Evolutionary conservation across 2,113 vertebrate species (phyloP), one percentile per base, ranked within the genome.

Genomic region (Lates calcarifer): DNA sequence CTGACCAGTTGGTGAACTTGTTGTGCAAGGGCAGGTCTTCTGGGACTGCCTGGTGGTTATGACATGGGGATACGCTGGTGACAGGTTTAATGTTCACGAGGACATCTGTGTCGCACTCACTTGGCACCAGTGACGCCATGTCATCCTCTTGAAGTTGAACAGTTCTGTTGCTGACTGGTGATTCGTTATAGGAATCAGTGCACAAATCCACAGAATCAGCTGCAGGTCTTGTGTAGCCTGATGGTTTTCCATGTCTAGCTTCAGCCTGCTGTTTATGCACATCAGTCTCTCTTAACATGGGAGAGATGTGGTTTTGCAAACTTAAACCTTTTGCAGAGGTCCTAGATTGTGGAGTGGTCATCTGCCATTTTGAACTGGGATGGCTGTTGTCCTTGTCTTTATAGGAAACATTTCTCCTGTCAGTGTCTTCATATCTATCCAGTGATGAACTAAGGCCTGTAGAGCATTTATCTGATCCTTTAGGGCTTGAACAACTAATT

Each of bases 1-100:
- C 97, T 0, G 95, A 95, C 97, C 97, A 99, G 87, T 96, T 95
- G 74, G 90, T 96, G 73, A 97, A 98, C 87, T 98, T 98, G 69
- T 98, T 97, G 93, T 98, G 97, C 45, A 97, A 3, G 0, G 97
- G 97, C 12, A 98, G 91, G 81, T 95, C 92, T 60, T 95, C 91
- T 2, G 95, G 95, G 26, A 92, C 55, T 24, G 49, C 53, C 6
- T 31, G 79, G 22, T 41, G 61, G 49, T 88, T 84, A 69, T 88
- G 57, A 82, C 20, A 5, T 3, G 11, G 35, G 67, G 28, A 74
- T 55, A 55, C 43, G 29, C 78, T 65, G 56, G 33, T 22, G 13
- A 92, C 73, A 1, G 82, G 92, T 49, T 79, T 58, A 58, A 83
- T 87, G 87, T 86, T 95, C 71, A 96, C 77, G 1, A 96, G 94